Evolutionary conservation across 2,888 invertebrate species (phyloP), one percentile per base, ranked within the genome.

Genomic region (Drosophila phalerata): DNA sequence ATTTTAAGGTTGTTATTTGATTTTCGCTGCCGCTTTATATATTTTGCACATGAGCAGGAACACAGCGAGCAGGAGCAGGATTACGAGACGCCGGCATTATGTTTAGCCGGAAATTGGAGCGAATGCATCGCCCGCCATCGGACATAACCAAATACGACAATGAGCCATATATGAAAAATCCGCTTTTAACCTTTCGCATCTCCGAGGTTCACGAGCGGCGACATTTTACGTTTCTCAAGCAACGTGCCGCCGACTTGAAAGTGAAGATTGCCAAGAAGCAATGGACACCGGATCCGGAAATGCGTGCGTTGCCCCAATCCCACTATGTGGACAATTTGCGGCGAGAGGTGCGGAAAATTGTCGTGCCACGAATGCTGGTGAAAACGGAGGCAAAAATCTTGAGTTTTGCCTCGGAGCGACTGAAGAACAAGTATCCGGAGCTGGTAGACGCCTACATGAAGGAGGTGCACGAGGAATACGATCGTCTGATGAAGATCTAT

Each of bases 301-400:
- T 89, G 13, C 91, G 94, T 4, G 93, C 93, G 43, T 90, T 94
- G 78, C 93, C 93, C 3, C 93, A 94, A 81, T 91, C 92, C 1
- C 92, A 93, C 52, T 94, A 94, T 77, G 93, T 94, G 51, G 93
- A 93, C 28, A 93, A 94, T 19, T 87, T 96, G 30, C 92, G 94
- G n/a, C 91, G 93, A 73, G 94, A 93, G 81, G 95, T 95, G 0
- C 92, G 94, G 3, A 92, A 94, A 71, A 93, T 95, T 48, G 93
- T 94, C 43, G 94, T 94, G 5, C 94, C 95, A 0, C 93, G 94
- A 8, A 95, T 95, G 94, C 93, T 94, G 2, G 93, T 93, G 28
- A 93, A 94, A 40, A 95, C 95, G 92, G 95, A 95, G 90, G 88
- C 93, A 9, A 94, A 94, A 84, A 96, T 96, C 64, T 92, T 93